Base-by-base conservation (phyloP, 2,113 vertebrate genomes). In the Leucopsar rothschildi region DNA sequence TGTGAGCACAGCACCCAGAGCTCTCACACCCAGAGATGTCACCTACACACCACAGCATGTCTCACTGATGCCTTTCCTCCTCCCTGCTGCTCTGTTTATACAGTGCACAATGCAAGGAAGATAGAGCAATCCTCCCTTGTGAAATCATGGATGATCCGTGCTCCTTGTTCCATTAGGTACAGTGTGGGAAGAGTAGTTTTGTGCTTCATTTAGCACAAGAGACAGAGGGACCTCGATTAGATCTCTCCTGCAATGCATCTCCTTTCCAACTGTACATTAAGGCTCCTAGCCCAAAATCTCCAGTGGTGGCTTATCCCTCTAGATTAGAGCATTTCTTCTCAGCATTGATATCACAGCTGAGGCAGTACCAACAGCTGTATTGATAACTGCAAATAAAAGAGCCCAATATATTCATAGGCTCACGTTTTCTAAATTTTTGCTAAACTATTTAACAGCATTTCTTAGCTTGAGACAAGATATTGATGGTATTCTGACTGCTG, bases 171-270 rank as follows among this genome's bases (percentile, higher is more conserved):
- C 84, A 82, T 92, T 61, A 93, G 77, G 47, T 52, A 81, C 35
- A 9, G 37, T 40, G 83, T 77, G 86, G 92, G 90, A 91, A 94
- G 82, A 83, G 42, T 68, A 79, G 84, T 91, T 94, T 85, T 10
- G 11, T 40, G 85, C 92, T 90, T 96, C 92, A 80, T 95, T 97
- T 90, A 95, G 80, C 95, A 84, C 82, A 79, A 94, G 76, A 84
- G 86, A 88, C 90, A 95, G 90, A 92, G 83, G 86, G 93, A 93
- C 81, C 82, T 96, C 33, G 56, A 86, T 90, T 75, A 92, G 37
- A 84, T 95, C 82, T 86, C 88, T 75, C 92, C 95, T 75, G 76
- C 86, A 92, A 33, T 53, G 44, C 60, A 81, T 93, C 85, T 86
- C 86, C 76, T 86, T 86, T 56, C 80, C 64, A 85, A 75, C 29